Base-by-base conservation (phyloP, 2,888 invertebrate species). In the Pollenia labialis region DNA sequence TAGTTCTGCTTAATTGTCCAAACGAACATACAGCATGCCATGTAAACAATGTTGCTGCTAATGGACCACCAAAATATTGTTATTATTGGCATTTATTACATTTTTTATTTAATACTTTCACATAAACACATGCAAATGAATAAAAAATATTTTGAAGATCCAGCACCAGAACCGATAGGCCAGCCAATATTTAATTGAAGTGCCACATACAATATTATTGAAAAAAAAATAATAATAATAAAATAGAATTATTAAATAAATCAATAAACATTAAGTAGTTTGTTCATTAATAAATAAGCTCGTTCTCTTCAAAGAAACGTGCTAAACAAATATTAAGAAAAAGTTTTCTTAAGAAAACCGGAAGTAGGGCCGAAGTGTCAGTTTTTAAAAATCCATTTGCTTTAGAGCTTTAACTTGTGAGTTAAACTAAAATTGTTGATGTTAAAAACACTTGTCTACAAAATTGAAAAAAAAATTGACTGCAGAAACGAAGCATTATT, bases 21-120 rank as follows among this genome's bases (percentile, higher is more conserved):
- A 7, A 18, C 32, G 12, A n/a, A 76, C 48, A 11, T 64, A 66
- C 8, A 40, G n/a, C 74, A 77, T 58, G 56, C 46, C 44, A 44
- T 68, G n/a, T 82, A 69, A 76, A 64, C 52, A 76, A 76, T 69
- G 23, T 62, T 69, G 62, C 12, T 44, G 42, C 60, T 52, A 82
- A 69, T 60, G 68, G 75, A 76, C 69, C 82, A 82, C 54, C 60
- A 76, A 42, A 82, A 71, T 54, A 48, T 76, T 69, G 60, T 68
- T 50, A 46, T 76, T 52, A 52, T 76, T 66, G 32, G 56, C 44
- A 56, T 77, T 44, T 75, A 50, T 48, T 58, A 3, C 40, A 58
- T 40, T 14, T 58, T 32, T 32, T 40, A 60, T 50, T 40, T 46
- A 23, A 60, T 60, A 60, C 74, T 40, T 58, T 58, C 14, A 74